phyloP scores from a whole-genome alignment of 2,113 vertebrate species.

The Columba livia region DNA sequence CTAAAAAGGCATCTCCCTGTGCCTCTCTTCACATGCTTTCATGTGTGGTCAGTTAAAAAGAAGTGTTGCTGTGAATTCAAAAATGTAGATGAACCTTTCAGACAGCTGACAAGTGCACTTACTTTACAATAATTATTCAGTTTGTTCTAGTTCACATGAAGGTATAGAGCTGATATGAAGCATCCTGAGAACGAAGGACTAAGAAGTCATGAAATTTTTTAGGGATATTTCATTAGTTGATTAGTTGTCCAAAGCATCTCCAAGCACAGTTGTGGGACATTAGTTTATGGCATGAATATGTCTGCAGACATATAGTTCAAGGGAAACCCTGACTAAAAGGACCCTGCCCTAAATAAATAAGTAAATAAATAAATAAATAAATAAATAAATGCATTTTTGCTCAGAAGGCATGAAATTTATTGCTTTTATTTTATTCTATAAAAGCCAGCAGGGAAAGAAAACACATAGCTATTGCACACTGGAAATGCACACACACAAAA shows the following conservation, averaged over 20 bases:
- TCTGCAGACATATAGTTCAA: not conserved
- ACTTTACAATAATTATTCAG: not conserved
- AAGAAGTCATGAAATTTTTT: not conserved
- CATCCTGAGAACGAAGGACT: not conserved
- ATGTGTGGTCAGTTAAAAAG: not conserved
- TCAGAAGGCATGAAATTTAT: not conserved
- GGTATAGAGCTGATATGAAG: not conserved
- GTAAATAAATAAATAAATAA: not conserved
- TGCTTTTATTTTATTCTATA: not conserved
- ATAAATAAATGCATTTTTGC: not conserved
- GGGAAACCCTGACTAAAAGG: not conserved
- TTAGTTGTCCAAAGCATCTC: not conserved
- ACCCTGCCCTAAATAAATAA: rapidly evolving
- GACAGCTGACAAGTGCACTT: not conserved
- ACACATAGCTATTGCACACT: rapidly evolving
- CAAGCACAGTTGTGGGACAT: not conserved
- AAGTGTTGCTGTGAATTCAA: not conserved
- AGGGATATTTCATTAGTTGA: not conserved
- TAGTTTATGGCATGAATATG: not conserved
- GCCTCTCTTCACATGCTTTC: not conserved
- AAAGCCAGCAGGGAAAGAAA: not conserved
- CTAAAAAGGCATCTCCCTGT: not conserved
- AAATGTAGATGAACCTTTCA: not conserved
- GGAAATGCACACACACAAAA: not conserved
- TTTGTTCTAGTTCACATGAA: not conserved